Conservation (phyloP, 2,888 invertebrate genomes). For the Sinotaia quadrata region DNA sequence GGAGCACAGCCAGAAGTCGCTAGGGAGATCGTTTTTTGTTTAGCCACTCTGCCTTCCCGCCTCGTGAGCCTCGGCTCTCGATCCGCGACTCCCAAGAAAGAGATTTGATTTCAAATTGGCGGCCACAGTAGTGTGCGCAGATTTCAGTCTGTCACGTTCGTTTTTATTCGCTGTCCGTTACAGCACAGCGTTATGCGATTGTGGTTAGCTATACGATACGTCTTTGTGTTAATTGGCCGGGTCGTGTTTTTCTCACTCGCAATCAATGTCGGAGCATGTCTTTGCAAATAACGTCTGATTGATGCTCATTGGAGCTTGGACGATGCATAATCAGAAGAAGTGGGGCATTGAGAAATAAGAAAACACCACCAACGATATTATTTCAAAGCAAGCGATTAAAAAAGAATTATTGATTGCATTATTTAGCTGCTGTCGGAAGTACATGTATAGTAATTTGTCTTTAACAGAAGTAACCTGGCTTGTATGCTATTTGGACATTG, state of each 20-base stretch:
- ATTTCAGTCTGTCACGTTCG: constrained; percentile 25
- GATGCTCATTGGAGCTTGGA: too few relatives aligned
- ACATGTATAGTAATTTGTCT: too few relatives aligned
- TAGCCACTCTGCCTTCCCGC: background rate
- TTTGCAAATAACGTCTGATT: background rate
- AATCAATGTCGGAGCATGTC: background rate
- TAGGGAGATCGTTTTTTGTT: background rate
- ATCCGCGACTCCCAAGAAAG: background rate
- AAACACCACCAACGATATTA: too few relatives aligned
- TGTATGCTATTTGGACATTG: too few relatives aligned
- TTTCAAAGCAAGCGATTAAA: too few relatives aligned
- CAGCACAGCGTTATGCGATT: background rate
- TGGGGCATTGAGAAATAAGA: too few relatives aligned
- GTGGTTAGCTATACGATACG: constrained; percentile 14
- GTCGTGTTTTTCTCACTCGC: background rate
- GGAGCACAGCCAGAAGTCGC: background rate
- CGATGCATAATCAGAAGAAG: too few relatives aligned
- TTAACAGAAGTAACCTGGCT: too few relatives aligned
- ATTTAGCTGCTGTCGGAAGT: too few relatives aligned
- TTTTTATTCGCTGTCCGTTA: constrained; percentile 23
- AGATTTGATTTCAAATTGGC: constrained; percentile 10
- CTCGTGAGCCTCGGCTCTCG: background rate
- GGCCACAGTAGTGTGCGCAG: constrained; percentile 21
- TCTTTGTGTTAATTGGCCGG: background rate
- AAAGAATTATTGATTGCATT: too few relatives aligned